Evolutionary conservation across 1,140 invertebrate genomes (phyloP).

Genomic region (Hesperophylax magnus): DNA sequence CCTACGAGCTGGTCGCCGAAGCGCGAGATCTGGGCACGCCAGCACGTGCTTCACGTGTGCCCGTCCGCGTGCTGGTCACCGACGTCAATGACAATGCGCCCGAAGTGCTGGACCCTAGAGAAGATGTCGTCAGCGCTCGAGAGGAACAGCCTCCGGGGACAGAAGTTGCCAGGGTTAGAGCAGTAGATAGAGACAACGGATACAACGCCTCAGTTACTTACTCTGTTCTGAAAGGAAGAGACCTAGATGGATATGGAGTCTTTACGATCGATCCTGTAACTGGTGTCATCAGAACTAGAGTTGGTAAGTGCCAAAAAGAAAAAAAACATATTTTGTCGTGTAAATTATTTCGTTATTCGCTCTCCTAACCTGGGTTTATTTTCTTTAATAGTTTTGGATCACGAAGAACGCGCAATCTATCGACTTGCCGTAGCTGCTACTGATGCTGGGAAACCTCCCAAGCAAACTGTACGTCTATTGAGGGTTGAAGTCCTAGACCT

Average conservation of each 20-base stretch:
- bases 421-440: constrained; percentile 87
- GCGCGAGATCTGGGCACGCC: constrained; percentile 89
- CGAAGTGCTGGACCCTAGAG: constrained; percentile 88
- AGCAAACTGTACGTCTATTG: constrained; percentile 83
- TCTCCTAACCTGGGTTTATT: too few relatives aligned
- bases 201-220: constrained; percentile 92
- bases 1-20: constrained; percentile 87
- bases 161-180: constrained; percentile 87
- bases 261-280: constrained; percentile 90
- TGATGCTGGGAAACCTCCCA: constrained; percentile 87
- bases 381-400: constrained; percentile 80
- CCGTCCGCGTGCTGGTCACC: constrained; percentile 80
- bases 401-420: constrained; percentile 91
- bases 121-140: constrained; percentile 88
- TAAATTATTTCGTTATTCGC: too few relatives aligned
- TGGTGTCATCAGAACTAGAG: constrained; percentile 90
- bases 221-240: constrained; percentile 85
- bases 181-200: constrained; percentile 89
- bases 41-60: constrained; percentile 79
- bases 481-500: constrained; percentile 91
- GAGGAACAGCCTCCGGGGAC: constrained; percentile 89
- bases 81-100: constrained; percentile 95
- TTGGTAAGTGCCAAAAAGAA: constrained; percentile 62
- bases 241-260: constrained; percentile 85
- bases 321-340: too few relatives aligned